Evolutionary conservation across 2,888 invertebrate species (phyloP).

Genomic region (Brachyptera putata): DNA sequence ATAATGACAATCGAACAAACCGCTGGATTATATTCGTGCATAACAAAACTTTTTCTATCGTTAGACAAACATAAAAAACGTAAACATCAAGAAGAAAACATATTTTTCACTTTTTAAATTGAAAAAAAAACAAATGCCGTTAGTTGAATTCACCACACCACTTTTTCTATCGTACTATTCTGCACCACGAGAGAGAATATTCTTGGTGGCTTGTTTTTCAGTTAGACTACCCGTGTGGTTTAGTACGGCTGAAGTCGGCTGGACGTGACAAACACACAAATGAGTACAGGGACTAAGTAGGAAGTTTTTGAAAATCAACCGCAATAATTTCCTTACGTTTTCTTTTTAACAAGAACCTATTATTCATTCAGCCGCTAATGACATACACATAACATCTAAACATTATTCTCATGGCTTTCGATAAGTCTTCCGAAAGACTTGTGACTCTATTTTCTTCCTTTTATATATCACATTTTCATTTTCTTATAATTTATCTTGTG

Average conservation of each 20-base stretch:
- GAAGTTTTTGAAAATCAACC: not conserved
- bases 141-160: too few species aligned
- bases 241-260: not conserved
- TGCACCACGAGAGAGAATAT: too few species aligned
- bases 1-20: too few species aligned
- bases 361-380: too few species aligned
- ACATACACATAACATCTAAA: too few species aligned
- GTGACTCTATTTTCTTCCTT: not conserved
- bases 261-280: not conserved
- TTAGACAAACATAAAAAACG: too few species aligned
- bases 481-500: slow-evolving; percentile 16
- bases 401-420: not conserved
- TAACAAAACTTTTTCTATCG: too few species aligned
- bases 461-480: slow-evolving; percentile 3
- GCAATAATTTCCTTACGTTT: slow-evolving; percentile 2
- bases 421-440: not conserved
- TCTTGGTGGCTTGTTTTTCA: not conserved
- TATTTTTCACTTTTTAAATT: too few species aligned
- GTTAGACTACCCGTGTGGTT: not conserved
- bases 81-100: too few species aligned
- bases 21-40: too few species aligned
- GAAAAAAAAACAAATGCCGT: too few species aligned
- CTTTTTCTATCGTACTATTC: too few species aligned
- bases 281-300: slow-evolving; percentile 4
- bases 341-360: not conserved